These are phyloP conservation scores for Zosterops japonicus DNA, from an alignment of 2,113 vertebrate genomes.

Conservation along the genomic window DNA sequence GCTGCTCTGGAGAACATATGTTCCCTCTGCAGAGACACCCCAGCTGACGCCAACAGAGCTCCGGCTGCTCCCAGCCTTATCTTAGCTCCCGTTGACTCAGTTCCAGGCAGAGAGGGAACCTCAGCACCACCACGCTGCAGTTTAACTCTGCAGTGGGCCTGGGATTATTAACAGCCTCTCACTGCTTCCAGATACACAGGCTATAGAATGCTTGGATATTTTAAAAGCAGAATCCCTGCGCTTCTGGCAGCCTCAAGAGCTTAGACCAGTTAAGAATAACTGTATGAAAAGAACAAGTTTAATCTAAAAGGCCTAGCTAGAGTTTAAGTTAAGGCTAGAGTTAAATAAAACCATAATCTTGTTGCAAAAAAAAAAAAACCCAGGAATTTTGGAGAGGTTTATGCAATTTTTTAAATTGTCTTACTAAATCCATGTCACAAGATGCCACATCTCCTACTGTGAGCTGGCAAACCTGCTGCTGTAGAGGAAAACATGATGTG, in stretches of 20 bases:
- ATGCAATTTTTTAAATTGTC: not conserved
- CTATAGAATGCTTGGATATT: not conserved
- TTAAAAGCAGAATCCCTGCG: not conserved
- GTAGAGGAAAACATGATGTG: not conserved
- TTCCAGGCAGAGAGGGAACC: slow-evolving; percentile 1
- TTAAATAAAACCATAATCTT: not conserved
- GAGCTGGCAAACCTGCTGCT: not conserved
- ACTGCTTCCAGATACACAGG: not conserved
- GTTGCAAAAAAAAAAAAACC: not conserved
- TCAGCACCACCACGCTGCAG: not conserved
- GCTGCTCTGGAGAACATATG: slow-evolving; percentile 26
- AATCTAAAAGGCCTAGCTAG: not conserved
- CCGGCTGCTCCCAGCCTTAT: slow-evolving; percentile 13
- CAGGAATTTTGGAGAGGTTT: not conserved
- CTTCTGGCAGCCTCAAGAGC: not conserved
- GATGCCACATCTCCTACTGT: not conserved
- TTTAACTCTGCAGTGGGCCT: not conserved
- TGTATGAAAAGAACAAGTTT: not conserved
- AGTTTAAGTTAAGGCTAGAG: not conserved
- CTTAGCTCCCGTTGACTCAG: slow-evolving; percentile 10
- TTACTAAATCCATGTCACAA: not conserved
- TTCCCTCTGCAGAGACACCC: slow-evolving; percentile 16
- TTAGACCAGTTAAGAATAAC: not conserved
- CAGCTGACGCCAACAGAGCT: slow-evolving; percentile 18
- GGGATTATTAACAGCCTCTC: not conserved